Base-by-base conservation (phyloP, 2,113 vertebrate genomes). In the Channa argus region DNA sequence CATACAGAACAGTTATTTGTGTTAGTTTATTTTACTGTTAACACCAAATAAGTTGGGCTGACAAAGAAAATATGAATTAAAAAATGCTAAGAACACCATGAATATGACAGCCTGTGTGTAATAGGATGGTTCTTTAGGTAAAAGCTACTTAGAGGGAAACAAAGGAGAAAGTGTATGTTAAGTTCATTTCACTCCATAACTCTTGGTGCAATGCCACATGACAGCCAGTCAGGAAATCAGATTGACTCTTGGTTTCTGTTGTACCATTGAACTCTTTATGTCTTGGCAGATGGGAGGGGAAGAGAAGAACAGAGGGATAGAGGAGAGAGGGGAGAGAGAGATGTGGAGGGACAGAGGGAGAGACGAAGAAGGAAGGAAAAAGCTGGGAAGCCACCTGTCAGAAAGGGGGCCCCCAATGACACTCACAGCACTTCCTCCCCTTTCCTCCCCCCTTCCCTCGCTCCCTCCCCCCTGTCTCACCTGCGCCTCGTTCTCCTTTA, bases 401-500 rank as follows among this genome's bases (percentile, higher is more conserved):
- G 71, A 71, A 46, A 70, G 77, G 88, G 68, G 76, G 80, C 71
- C 74, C 82, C 85, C 80, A 77, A 63, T 83, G 83, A 66, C 74
- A 71, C 79, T 87, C 34, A 64, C 78, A 78, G 81, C 83, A 80
- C 88, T 88, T 92, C 90, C 92, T 92, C 91, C 89, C 88, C 74
- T 85, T 86, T 87, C 82, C 83, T 90, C 89, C 80, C 65, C 81
- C 78, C 73, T 69, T 65, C 67, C 82, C 80, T 85, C 77, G 89
- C 84, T 84, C 85, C 79, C 86, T 89, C 90, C 82, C 86, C 89
- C 90, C 86, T 83, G 87, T 87, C 95, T 95, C 88, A 98, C 96
- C 90, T 97, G 97, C 7, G 96, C 96, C 33, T 95, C 94, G 66
- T 97, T 95, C 58, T 98, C 96, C 65, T 96, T 96, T 73, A 98